Evolutionary conservation across 1,140 invertebrate species (phyloP).

Genomic region (Drosophila miranda): DNA sequence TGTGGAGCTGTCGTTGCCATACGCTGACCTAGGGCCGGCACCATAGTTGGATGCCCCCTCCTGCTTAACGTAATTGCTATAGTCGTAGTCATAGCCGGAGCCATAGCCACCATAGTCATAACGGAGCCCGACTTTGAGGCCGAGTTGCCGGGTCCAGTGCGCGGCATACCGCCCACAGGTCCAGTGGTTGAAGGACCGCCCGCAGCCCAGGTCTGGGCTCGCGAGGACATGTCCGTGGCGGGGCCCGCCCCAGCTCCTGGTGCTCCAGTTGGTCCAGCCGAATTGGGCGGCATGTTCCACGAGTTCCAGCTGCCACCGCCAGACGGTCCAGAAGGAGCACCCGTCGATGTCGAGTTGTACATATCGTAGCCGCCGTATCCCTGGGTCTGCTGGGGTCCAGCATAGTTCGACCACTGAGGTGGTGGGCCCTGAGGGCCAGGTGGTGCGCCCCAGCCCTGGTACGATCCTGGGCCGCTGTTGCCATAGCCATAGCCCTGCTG

Average conservation of each 20-base stretch:
- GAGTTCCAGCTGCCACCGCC: conserved; percentile 81
- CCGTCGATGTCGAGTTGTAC: conserved; percentile 82
- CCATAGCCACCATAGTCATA: conserved; percentile 82
- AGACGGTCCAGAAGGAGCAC: conserved; percentile 77
- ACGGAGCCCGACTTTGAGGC: conserved; percentile 80
- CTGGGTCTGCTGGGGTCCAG: conserved; percentile 88
- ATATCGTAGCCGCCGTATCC: conserved; percentile 82
- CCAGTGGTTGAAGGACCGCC: conserved; percentile 77
- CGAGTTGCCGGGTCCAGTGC: conserved; percentile 78
- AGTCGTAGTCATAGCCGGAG: conserved; percentile 82
- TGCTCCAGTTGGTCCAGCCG: conserved; percentile 79
- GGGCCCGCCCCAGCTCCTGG: conserved; percentile 76
- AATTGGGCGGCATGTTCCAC: conserved; percentile 81
- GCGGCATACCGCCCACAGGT: conserved; percentile 80
- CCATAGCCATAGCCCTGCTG: conserved; percentile 93
- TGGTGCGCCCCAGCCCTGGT: conserved; percentile 94
- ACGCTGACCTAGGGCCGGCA: conserved; percentile 77
- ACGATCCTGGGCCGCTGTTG: conserved; percentile 89
- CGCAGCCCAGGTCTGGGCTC: conserved; percentile 79
- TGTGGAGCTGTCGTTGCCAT: conserved; percentile 81
- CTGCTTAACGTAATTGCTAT: conserved; percentile 81
- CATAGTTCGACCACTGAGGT: conserved; percentile 90
- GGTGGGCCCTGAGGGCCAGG: conserved; percentile 92
- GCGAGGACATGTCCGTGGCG: conserved; percentile 80
- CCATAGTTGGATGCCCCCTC: conserved; percentile 79